These are phyloP conservation scores for Nibea coibor DNA, from an alignment of 2,113 vertebrate genomes.

Conservation along the genomic window DNA sequence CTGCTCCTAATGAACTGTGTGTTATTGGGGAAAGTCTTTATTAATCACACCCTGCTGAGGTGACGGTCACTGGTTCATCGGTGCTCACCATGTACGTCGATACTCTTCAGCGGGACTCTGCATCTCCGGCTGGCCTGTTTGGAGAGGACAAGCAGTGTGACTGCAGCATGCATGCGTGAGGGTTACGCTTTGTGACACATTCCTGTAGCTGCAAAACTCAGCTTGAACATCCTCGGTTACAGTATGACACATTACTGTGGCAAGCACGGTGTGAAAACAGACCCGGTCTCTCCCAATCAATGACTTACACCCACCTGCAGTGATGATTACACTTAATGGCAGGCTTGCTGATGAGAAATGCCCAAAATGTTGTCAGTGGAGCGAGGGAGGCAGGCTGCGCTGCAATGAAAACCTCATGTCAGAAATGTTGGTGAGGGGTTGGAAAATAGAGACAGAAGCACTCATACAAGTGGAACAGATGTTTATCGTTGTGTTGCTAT, in stretches of 20 bases:
- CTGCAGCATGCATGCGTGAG: not conserved
- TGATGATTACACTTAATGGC: constrained; percentile 42
- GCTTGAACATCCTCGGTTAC: not conserved
- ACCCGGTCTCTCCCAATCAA: constrained; percentile 46
- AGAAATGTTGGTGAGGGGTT: not conserved
- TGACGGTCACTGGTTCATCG: constrained; percentile 49
- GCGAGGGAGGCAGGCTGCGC: constrained; percentile 5
- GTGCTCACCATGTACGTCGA: constrained; percentile 24
- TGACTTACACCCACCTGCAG: constrained; percentile 33
- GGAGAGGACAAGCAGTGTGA: constrained; percentile 28
- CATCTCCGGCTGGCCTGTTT: constrained; percentile 10
- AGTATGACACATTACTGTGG: constrained; percentile 29
- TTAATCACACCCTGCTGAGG: constrained; percentile 55
- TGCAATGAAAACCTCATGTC: not conserved
- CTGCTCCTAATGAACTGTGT: constrained; percentile 71
- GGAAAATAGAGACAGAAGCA: not conserved
- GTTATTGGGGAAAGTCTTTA: constrained; percentile 58
- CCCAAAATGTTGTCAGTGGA: constrained; percentile 26
- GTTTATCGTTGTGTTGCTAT: constrained; percentile 11
- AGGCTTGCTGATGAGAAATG: constrained; percentile 37
- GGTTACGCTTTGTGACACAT: constrained; percentile 2
- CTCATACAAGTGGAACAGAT: constrained; percentile 39
- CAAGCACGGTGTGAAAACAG: constrained; percentile 20
- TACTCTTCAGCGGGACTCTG: constrained; percentile 21
- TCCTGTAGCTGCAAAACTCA: not conserved